phyloP scores from a whole-genome alignment of 2,888 invertebrate genomes.

The Dascillus cervinus region DNA sequence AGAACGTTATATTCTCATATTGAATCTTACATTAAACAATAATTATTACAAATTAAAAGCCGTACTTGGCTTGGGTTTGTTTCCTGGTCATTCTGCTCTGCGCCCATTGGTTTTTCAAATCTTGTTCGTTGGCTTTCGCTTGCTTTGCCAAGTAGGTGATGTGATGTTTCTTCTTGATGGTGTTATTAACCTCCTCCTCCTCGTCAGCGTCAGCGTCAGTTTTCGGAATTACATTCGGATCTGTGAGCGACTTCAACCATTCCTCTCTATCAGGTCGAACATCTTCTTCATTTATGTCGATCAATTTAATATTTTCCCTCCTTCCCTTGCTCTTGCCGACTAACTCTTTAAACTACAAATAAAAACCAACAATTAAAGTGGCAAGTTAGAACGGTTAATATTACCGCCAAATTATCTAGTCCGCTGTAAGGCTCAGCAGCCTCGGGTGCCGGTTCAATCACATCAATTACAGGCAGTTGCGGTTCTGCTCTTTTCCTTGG shows the following conservation, averaged over 20 bases:
- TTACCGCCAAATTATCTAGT: slow-evolving; percentile 45
- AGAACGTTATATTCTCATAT: too few species aligned
- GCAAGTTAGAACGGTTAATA: too few species aligned
- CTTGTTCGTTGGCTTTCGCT: slow-evolving; percentile 92
- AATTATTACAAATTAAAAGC: slow-evolving; percentile 6
- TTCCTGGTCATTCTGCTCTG: slow-evolving; percentile 74
- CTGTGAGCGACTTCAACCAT: slow-evolving; percentile 69
- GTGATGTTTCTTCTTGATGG: slow-evolving; percentile 79
- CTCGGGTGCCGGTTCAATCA: slow-evolving; percentile 42
- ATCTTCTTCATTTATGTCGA: slow-evolving; percentile 76
- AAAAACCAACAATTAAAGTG: slow-evolving; percentile 6
- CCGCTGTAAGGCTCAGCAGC: slow-evolving; percentile 42
- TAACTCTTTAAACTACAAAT: slow-evolving; percentile 54
- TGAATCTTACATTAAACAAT: too few species aligned
- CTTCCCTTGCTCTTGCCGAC: slow-evolving; percentile 60
- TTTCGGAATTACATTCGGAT: slow-evolving; percentile 51
- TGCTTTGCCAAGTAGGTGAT: slow-evolving; percentile 89
- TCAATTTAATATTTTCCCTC: slow-evolving; percentile 62
- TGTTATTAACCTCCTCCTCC: slow-evolving; percentile 47
- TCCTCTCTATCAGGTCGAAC: slow-evolving; percentile 72
- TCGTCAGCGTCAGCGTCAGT: slow-evolving; percentile 43
- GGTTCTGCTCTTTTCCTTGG: slow-evolving; percentile 38
- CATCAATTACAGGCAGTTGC: slow-evolving; percentile 36
- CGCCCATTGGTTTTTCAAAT: slow-evolving; percentile 91
- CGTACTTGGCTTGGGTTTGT: slow-evolving; percentile 67